Evolutionary conservation across 1,140 invertebrate species (phyloP), one percentile per base, ranked within the genome.

Genomic region (Plectrocnemia conspersa): DNA sequence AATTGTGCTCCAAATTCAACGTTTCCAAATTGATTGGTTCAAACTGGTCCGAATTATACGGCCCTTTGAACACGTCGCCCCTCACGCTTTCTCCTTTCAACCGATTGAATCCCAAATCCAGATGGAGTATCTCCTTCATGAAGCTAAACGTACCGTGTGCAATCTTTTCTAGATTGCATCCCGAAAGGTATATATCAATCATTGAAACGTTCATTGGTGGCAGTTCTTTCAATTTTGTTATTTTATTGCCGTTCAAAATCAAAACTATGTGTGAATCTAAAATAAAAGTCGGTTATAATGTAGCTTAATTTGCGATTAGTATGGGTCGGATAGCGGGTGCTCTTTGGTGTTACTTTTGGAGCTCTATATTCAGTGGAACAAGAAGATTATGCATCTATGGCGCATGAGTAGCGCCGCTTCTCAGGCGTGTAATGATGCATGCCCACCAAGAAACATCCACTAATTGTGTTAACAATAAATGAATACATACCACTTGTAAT

Each of bases 71-170:
- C 40, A 81, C 75, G 38, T 81, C 78, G 58, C 64, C 75, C 35
- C 64, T 73, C 45, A 79, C 69, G 65, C 64, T 68, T 52, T 71
- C 82, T 13, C 82, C 80, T 64, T 75, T 78, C 2, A 89, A 67
- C 23, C 71, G 63, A 65, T 90, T 90, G 61, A 82, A 76, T 69
- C 84, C 85, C 45, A 91, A 67, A 68, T 89, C 85, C 32, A 89
- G 68, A 52, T 79, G 79, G 13, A 75, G 72, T n/a, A 89, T 67
- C 52, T 78, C 78, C n/a, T 71, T 68, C 6, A 86, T 71, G 58
- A 81, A 72, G 59, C 77, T 78, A 63, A 91, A 89, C 0, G 82
- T 76, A 1, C 71, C 71, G 21, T 76, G 66, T 16, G 81, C 79
- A 41, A 90, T 79, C 38, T 76, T 71, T 35, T 68, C 65, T 21